Evolutionary conservation across 2,888 invertebrate genomes (phyloP).

Genomic region (Drosophila borborema): DNA sequence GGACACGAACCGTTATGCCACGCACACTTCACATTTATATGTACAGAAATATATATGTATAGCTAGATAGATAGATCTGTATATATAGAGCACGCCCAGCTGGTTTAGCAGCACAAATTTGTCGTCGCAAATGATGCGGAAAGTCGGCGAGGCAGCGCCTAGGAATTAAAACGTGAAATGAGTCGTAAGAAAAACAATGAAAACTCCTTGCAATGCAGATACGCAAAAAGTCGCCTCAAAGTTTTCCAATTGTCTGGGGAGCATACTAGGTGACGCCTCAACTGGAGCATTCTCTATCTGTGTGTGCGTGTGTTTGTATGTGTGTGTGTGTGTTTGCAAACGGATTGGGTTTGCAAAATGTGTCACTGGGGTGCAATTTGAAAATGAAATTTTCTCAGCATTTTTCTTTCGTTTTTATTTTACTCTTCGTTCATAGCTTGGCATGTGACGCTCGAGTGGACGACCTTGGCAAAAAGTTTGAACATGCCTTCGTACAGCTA

Average conservation of each 20-base stretch:
- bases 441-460: slow-evolving; percentile 41
- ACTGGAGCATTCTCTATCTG: neutral
- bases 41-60: neutral
- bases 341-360: slow-evolving; percentile 61
- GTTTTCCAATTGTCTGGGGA: slow-evolving; percentile 76
- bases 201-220: slow-evolving; percentile 61
- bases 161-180: slow-evolving; percentile 83
- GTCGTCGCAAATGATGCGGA: slow-evolving; percentile 76
- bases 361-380: slow-evolving; percentile 82
- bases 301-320: neutral
- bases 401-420: slow-evolving; percentile 29
- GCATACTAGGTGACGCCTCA: slow-evolving; percentile 19
- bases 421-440: slow-evolving; percentile 21
- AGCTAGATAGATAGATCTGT: neutral
- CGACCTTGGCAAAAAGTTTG: slow-evolving; percentile 45
- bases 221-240: slow-evolving; percentile 60
- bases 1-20: slow-evolving; percentile 5
- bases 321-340: slow-evolving; percentile 3
- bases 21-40: slow-evolving; percentile 19
- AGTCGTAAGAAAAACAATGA: slow-evolving; percentile 81
- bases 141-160: slow-evolving; percentile 67
- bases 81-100: slow-evolving; percentile 34
- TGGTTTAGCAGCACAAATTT: slow-evolving; percentile 67
- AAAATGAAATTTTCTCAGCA: slow-evolving; percentile 73
- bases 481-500: slow-evolving; percentile 21